Conservation (phyloP, 2,113 vertebrate genomes). For the Diadophis punctatus region DNA sequence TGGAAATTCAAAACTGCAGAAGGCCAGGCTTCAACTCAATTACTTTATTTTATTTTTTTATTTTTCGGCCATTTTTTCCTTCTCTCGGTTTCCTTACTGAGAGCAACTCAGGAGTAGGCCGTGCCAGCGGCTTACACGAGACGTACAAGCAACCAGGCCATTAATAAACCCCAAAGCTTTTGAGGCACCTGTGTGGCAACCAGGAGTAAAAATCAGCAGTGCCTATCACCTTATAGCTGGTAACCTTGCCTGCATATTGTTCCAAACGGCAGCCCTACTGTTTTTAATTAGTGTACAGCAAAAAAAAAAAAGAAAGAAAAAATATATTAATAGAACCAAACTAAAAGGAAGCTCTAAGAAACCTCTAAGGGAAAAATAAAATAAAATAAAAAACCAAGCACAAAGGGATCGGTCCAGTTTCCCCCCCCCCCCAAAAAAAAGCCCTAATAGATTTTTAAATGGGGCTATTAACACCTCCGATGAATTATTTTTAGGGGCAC, state of each 20-base stretch:
- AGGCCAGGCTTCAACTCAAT: neutral
- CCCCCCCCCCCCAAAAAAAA: conserved; percentile 70
- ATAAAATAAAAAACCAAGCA: conserved; percentile 32
- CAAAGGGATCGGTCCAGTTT: conserved; percentile 78
- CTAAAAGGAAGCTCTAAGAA: conserved; percentile 45
- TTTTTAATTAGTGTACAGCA: conserved; percentile 58
- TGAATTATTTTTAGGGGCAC: conserved; percentile 94
- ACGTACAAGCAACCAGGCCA: conserved; percentile 45
- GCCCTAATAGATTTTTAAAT: conserved; percentile 95
- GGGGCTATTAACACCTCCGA: conserved; percentile 97
- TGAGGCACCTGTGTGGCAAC: neutral
- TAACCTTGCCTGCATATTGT: conserved; percentile 63
- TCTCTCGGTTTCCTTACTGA: conserved; percentile 28
- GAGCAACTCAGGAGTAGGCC: neutral
- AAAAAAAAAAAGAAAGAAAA: neutral
- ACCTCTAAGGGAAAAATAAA: conserved; percentile 62
- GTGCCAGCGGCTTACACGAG: conserved; percentile 26
- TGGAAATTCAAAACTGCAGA: neutral
- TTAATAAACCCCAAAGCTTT: conserved; percentile 7
- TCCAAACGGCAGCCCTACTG: conserved; percentile 57
- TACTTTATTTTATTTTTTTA: neutral
- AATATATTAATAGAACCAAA: neutral
- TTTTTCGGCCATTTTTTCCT: neutral
- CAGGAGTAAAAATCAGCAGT: conserved; percentile 28
- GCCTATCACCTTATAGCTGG: conserved; percentile 47